A percentile compares a stretch with the other conserved stretches of the same genome.
phyloP scores from a whole-genome alignment of 2,113 vertebrate species.

The Zapornia atra region DNA sequence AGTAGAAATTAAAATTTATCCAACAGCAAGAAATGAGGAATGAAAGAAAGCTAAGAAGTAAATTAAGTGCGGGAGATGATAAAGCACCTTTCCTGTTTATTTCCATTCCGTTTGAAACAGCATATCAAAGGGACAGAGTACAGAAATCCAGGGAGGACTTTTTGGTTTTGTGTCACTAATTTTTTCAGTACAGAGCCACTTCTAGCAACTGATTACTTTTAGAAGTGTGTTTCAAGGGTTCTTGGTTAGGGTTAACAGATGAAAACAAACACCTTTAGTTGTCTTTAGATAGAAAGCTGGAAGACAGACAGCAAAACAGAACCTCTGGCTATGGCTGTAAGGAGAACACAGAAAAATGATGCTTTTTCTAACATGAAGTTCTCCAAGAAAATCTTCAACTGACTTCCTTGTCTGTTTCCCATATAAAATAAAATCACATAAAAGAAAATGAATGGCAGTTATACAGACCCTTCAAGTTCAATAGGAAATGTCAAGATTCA shows the following conservation, averaged over 20 bases:
- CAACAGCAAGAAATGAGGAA: not conserved
- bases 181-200: not conserved
- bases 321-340: not conserved
- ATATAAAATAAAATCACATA: not conserved
- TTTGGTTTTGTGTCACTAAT: not conserved
- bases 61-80: not conserved
- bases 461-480: not conserved
- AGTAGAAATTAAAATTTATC: not conserved
- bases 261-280: not conserved
- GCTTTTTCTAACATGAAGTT: not conserved
- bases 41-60: not conserved
- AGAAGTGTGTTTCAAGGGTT: not conserved
- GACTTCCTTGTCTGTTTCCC: not conserved
- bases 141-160: not conserved
- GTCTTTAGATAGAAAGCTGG: not conserved
- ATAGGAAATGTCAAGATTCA: not conserved
- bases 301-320: not conserved
- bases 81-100: not conserved
- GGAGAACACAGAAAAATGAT: not conserved
- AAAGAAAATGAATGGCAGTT: not conserved
- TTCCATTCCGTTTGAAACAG: not conserved
- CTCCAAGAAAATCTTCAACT: not conserved
- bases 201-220: not conserved
- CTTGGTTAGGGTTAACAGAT: not conserved
- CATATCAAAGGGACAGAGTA: not conserved